These are phyloP conservation scores for Danaus chrysippus DNA, from an alignment of 2,888 invertebrate species.

Conservation along the genomic window DNA sequence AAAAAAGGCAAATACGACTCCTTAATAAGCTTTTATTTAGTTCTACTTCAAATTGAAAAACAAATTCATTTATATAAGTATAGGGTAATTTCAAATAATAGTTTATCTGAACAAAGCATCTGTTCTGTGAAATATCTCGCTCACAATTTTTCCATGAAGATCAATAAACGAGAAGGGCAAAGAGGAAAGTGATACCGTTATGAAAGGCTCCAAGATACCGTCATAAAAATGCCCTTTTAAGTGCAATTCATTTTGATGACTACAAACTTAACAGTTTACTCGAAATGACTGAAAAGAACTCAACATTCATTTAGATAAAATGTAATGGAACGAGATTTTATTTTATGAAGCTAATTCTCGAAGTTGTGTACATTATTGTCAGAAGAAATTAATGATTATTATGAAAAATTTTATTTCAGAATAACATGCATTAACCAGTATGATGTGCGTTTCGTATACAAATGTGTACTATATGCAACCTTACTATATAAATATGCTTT, in stretches of 20 bases:
- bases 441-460: too few species aligned
- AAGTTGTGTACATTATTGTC: too few species aligned
- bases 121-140: neutral
- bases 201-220: neutral
- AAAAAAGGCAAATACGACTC: neutral
- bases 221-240: conserved; percentile 5
- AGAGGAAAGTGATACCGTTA: neutral
- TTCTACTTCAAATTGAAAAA: too few species aligned
- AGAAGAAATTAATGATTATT: too few species aligned
- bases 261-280: neutral
- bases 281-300: neutral
- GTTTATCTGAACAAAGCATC: neutral
- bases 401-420: too few species aligned
- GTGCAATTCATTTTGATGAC: conserved; percentile 1
- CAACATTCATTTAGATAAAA: too few species aligned
- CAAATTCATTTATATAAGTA: too few species aligned
- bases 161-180: neutral
- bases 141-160: conserved; percentile 2
- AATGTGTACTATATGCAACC: neutral
- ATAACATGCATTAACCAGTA: too few species aligned
- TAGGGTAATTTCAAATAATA: neutral
- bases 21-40: too few species aligned
- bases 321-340: too few species aligned
- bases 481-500: neutral
- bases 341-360: too few species aligned